Evolutionary conservation across 2,797 vertebrate species (phyloP), one percentile per base, ranked within the genome.

Genomic region (Centropyge bicolor): DNA sequence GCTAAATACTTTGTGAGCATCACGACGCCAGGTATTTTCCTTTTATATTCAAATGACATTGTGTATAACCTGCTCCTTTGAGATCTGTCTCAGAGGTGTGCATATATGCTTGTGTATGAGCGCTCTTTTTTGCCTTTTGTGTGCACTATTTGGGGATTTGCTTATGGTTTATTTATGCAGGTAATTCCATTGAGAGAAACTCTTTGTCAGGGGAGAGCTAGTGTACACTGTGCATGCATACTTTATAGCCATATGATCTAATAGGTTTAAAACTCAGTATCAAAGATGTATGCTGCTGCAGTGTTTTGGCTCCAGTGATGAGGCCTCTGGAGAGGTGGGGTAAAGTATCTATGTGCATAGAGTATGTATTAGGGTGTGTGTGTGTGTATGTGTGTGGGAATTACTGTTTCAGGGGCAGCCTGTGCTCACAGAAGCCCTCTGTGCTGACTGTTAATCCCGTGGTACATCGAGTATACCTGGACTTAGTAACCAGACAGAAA

Each of bases 91-190:
- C 76, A 45, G 75, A 82, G 82, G 71, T 80, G 65, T 76, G 52
- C 68, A 51, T 86, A 45, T 70, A 65, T 65, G 74, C 61, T 66
- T n/a, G 64, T 70, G 67, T 76, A 71, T 82, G 55, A 81, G 75
- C 38, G 71, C 60, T 73, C 65, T 54, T 80, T 83, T 82, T 78
- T 84, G 69, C 82, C 81, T 88, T 85, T 88, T 84, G 86, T 91
- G 81, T 70, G 83, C 85, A 90, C 81, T 85, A 86, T 90, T 91
- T 90, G 80, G 89, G 89, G 90, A 89, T 91, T 91, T 89, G 79
- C 79, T 82, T 89, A 77, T 92, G 91, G 84, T 92, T 91, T 94
- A 92, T 93, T 90, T 91, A 92, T 92, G 81, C 67, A 51, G 83
- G 70, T 88, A 79, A 91, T 88, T 90, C 91, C 87, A 73, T 67